These are phyloP conservation scores for Cordilura impudica DNA, from an alignment of 2,888 invertebrate species.

Conservation along the genomic window DNA sequence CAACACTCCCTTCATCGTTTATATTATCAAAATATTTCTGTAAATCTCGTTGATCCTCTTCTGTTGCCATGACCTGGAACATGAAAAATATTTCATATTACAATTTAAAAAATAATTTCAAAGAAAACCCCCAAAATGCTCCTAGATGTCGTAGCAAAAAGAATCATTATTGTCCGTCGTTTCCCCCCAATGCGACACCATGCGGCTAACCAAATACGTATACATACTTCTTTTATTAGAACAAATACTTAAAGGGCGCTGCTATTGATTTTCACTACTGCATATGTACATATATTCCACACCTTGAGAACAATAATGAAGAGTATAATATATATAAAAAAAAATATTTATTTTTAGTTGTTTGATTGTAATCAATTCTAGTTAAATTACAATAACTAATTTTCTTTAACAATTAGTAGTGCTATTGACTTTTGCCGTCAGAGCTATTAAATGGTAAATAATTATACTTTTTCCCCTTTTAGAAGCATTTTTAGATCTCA, in stretches of 20 bases:
- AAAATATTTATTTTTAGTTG: too few relatives aligned
- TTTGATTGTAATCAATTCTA: not conserved
- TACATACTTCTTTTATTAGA: slow-evolving; percentile 22
- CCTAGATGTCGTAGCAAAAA: slow-evolving; percentile 46
- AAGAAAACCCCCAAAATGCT: not conserved
- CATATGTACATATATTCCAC: not conserved
- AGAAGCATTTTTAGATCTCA: not conserved
- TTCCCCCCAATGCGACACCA: slow-evolving; percentile 32
- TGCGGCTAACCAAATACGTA: slow-evolving; percentile 24
- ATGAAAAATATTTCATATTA: slow-evolving; percentile 19
- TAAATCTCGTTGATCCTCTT: slow-evolving; percentile 78
- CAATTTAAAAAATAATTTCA: slow-evolving; percentile 3
- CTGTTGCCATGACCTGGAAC: slow-evolving; percentile 7
- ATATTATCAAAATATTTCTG: slow-evolving; percentile 90
- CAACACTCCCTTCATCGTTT: slow-evolving; percentile 79
- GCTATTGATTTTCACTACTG: slow-evolving; percentile 28
- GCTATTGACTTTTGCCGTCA: slow-evolving; percentile 23
- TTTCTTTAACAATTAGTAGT: not conserved
- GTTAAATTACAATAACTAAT: not conserved
- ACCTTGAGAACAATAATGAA: not conserved
- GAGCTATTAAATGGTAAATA: slow-evolving; percentile 16
- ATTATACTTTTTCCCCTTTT: not conserved
- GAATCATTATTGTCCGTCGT: not conserved
- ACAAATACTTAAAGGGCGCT: not conserved
- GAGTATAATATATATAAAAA: not conserved